Evolutionary conservation across 30 jellyfish, hydroid and myxozoan genomes (phyloP), one percentile per base, ranked within the genome.

Genomic region (Aurelia aurita): DNA sequence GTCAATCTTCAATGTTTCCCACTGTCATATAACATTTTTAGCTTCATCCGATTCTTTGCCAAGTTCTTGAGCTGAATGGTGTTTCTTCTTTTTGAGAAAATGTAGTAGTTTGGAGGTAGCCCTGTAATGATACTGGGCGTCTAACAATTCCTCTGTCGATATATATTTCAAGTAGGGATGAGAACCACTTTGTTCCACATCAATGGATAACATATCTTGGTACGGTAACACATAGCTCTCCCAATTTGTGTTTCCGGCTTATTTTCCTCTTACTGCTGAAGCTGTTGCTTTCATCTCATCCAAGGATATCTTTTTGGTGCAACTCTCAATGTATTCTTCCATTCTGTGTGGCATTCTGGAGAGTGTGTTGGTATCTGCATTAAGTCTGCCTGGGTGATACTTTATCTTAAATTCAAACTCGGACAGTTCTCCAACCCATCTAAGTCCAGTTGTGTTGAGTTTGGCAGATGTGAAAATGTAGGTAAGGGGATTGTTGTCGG

Each of bases 371-470:
- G 89, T 87, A 25, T 57, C 87, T 5, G 16, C 16, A 23, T 71
- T 71, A 5, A 32, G 27, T 23, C 18, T 71, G 16, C 84, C 77
- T 21, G 86, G 89, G 31, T 73, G 85, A 44, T 78, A 58, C 34
- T 32, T 57, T 26, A 59, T 78, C 7, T 29, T 63, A 59, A 78
- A 78, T 21, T 78, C 61, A 29, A 57, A 78, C 22, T 78, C 69
- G 13, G 87, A 58, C 31, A 78, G 72, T 20, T 78, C 86, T 19
- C 23, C 12, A 39, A 78, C 62, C 89, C 85, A 78, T 58, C 61
- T 34, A 58, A 44, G 35, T 58, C 34, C 25, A 34, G 18, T 18
- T 16, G 7, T 23, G 66, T 39, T 31, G 29, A 8, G 15, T 39
- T n/a, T 20, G 23, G 28, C 35, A 18, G 21, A 20, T 12, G 23